A percentile compares a stretch with the other conserved stretches of the same genome.
Evolutionary conservation across 2,888 invertebrate genomes (phyloP).

Genomic region (Nomada fabriciana): DNA sequence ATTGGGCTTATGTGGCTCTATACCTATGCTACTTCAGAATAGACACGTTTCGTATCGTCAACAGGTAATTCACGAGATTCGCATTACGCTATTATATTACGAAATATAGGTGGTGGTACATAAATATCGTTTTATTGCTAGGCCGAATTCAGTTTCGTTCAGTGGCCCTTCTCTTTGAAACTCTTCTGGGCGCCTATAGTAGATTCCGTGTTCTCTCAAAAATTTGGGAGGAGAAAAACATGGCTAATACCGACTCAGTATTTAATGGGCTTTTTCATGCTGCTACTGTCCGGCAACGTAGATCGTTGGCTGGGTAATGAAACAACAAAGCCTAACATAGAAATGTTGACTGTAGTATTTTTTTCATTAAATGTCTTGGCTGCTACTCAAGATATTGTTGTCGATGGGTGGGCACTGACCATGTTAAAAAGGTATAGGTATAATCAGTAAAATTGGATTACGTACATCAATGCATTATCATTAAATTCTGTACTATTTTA

Average conservation of each 20-base stretch:
- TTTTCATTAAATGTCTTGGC: conserved; percentile 97
- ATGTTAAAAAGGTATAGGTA: conserved; percentile 94
- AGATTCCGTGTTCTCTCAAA: conserved; percentile 93
- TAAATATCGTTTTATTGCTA: conserved; percentile 73
- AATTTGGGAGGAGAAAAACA: conserved; percentile 96
- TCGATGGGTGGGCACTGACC: conserved; percentile 99
- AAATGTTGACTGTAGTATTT: conserved; percentile 93
- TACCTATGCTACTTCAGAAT: conserved; percentile 98
- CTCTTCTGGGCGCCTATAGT: conserved; percentile 99
- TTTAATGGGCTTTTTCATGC: conserved; percentile 95
- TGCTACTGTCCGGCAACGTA: conserved; percentile 91
- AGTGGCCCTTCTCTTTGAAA: conserved; percentile 97
- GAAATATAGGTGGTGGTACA: background rate
- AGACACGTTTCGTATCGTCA: conserved; percentile 96
- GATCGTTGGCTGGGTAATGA: conserved; percentile 91
- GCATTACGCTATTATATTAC: background rate
- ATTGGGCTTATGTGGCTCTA: conserved; percentile 95
- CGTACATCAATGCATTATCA: background rate
- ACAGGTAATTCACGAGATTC: conserved; percentile 87
- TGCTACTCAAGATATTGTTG: conserved; percentile 99
- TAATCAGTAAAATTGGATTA: background rate
- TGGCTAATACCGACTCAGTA: conserved; percentile 98
- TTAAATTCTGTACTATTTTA: background rate
- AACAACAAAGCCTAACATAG: conserved; percentile 88
- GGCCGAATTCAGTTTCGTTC: conserved; percentile 96